Evolutionary conservation across 1,140 invertebrate genomes (phyloP).

Genomic region (Drosophila jambulina): DNA sequence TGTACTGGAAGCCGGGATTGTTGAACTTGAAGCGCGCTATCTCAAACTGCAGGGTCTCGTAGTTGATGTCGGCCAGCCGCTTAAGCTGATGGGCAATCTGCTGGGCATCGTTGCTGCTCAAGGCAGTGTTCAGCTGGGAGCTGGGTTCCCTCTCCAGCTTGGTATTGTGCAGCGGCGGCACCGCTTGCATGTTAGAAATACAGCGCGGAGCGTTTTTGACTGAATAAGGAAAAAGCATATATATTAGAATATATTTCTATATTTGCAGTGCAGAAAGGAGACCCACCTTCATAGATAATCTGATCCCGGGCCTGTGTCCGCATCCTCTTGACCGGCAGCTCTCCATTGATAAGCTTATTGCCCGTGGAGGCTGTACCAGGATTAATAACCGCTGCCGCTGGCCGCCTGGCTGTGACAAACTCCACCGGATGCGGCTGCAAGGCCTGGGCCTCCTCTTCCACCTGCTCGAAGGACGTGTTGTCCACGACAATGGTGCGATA

Average conservation of each 20-base stretch:
- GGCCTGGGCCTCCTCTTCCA: slow-evolving; percentile 53
- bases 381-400: slow-evolving; percentile 26
- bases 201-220: slow-evolving; percentile 77
- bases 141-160: slow-evolving; percentile 57
- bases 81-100: slow-evolving; percentile 78
- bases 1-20: slow-evolving; percentile 82
- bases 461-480: slow-evolving; percentile 66
- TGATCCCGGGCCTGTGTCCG: slow-evolving; percentile 70
- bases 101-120: slow-evolving; percentile 68
- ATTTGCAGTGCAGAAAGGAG: no score
- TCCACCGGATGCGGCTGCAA: slow-evolving; percentile 49
- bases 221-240: neutral
- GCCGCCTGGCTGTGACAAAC: slow-evolving; percentile 31
- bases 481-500: slow-evolving; percentile 82
- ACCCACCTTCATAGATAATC: slow-evolving; percentile 71
- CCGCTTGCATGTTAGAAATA: slow-evolving; percentile 65
- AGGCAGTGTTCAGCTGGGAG: slow-evolving; percentile 35
- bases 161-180: slow-evolving; percentile 67
- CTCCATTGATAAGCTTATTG: slow-evolving; percentile 78
- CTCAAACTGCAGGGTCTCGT: slow-evolving; percentile 81
- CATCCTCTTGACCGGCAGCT: slow-evolving; percentile 72
- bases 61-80: slow-evolving; percentile 79
- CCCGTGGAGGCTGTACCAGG: slow-evolving; percentile 40
- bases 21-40: slow-evolving; percentile 83
- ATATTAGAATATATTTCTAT: neutral